Conservation (phyloP, 64 coral and sea anemone species). For the Pocillopora verrucosa region DNA sequence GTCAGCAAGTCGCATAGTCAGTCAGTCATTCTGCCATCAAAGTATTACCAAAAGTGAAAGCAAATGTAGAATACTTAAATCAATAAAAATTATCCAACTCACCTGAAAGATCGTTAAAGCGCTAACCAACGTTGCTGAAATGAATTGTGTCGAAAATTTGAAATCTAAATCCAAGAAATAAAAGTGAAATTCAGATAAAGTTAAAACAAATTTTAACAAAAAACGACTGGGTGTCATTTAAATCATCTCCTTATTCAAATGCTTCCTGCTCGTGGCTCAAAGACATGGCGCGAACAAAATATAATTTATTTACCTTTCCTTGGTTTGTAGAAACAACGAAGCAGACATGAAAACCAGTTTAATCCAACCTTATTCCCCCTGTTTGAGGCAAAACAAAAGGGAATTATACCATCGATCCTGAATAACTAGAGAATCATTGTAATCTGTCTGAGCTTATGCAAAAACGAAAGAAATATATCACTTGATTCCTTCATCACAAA, state of each 20-base stretch:
- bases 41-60: too few species aligned
- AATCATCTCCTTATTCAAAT: too few species aligned
- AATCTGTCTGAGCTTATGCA: too few species aligned
- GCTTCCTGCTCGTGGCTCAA: too few species aligned
- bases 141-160: constrained; percentile 18
- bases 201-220: too few species aligned
- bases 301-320: background rate
- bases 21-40: too few species aligned
- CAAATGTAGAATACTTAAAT: too few species aligned
- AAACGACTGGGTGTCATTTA: background rate
- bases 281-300: background rate
- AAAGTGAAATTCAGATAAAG: background rate
- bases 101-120: background rate
- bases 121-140: constrained; percentile 7
- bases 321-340: background rate
- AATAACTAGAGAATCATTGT: too few species aligned
- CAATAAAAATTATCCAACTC: background rate
- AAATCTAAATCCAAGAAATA: constrained; percentile 3
- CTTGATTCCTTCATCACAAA: too few species aligned
- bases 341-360: background rate
- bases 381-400: background rate
- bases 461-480: too few species aligned
- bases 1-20: too few species aligned
- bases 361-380: background rate
- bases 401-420: too few species aligned